These are phyloP conservation scores for Ernsta delagoae DNA, from an alignment of 2,888 invertebrate species.

Conservation along the genomic window DNA sequence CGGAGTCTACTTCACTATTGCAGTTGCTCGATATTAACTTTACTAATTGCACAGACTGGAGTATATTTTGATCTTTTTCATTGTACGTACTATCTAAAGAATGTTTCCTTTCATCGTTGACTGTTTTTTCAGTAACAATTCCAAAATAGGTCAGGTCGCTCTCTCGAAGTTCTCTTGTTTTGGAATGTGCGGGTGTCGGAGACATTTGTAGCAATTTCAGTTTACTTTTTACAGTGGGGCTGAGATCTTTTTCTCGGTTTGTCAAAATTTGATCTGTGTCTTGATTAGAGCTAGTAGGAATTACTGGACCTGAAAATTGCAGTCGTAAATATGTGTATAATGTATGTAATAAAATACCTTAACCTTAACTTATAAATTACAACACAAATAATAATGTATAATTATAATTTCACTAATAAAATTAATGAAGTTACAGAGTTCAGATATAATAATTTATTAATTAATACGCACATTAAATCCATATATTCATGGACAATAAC, in stretches of 20 bases:
- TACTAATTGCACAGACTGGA: conserved; percentile 73
- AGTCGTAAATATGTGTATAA: too few relatives aligned
- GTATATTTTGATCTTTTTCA: conserved; percentile 57
- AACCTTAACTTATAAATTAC: too few relatives aligned
- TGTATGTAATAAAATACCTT: too few relatives aligned
- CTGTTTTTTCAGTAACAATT: conserved; percentile 50
- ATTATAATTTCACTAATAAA: too few relatives aligned
- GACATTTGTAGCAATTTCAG: conserved; percentile 56
- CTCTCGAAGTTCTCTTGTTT: conserved; percentile 81
- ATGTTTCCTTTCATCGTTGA: conserved; percentile 35
- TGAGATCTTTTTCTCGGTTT: conserved; percentile 26
- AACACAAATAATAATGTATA: too few relatives aligned
- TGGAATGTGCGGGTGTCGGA: conserved; percentile 56
- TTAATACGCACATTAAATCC: too few relatives aligned
- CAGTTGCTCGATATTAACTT: conserved; percentile 72
- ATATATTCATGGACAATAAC: too few relatives aligned
- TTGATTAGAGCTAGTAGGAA: conserved; percentile 9
- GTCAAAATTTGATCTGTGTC: conserved; percentile 16
- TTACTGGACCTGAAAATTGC: conserved; percentile 35
- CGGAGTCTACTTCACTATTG: conserved; percentile 76
- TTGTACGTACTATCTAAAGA: conserved; percentile 39
- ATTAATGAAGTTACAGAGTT: too few relatives aligned
- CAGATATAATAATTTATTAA: too few relatives aligned
- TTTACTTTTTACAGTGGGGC: conserved; percentile 50
- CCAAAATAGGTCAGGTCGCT: conserved; percentile 87